These are phyloP conservation scores for Epizoanthus illoricatus DNA, from an alignment of 92 coral and sea anemone genomes.

Conservation along the genomic window DNA sequence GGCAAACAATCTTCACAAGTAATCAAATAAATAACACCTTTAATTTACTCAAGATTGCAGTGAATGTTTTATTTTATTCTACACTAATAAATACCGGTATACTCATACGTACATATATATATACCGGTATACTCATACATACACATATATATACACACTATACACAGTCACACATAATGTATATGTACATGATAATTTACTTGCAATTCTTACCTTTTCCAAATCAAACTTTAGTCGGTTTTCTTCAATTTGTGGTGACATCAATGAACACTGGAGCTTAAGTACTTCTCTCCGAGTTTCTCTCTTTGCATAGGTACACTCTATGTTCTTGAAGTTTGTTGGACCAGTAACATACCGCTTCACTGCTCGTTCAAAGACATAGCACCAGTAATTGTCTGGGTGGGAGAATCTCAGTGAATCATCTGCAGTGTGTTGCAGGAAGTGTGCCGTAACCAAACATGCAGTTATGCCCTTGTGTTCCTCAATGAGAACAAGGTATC, in stretches of 20 bases:
- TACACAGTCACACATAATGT: neutral
- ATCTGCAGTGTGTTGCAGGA: constrained; percentile 53
- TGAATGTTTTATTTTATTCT: too few relatives aligned
- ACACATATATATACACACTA: neutral
- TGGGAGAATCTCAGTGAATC: constrained; percentile 64
- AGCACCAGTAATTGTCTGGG: constrained; percentile 74
- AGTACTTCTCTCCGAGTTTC: constrained; percentile 51
- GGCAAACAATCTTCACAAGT: too few relatives aligned
- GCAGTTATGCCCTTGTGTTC: constrained; percentile 53
- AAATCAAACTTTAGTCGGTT: constrained; percentile 43
- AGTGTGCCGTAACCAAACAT: constrained; percentile 60
- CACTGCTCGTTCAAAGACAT: constrained; percentile 70
- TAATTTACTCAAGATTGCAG: too few relatives aligned
- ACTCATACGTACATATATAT: too few relatives aligned
- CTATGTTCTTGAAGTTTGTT: constrained; percentile 52
- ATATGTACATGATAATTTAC: neutral
- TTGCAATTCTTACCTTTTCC: constrained; percentile 31
- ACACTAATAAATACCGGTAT: too few relatives aligned
- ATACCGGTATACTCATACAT: too few relatives aligned
- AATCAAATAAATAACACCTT: too few relatives aligned
- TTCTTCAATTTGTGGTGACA: constrained; percentile 25
- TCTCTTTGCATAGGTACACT: constrained; percentile 46
- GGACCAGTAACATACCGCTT: constrained; percentile 57
- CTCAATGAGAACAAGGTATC: constrained; percentile 57
- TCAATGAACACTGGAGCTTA: constrained; percentile 36